Evolutionary conservation across 1,140 invertebrate species (phyloP).

Genomic region (Macrobrachium rosenbergii): DNA sequence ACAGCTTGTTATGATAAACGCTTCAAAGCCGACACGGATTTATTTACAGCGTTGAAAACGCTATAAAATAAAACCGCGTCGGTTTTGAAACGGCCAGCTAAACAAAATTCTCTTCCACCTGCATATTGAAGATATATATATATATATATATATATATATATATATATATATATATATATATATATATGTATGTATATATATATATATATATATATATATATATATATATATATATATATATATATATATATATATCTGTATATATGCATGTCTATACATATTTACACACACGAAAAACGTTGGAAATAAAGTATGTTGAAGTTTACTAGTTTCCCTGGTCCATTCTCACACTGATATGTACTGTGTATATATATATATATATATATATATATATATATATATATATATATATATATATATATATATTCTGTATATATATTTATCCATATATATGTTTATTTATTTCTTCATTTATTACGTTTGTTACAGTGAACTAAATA

Average conservation of each 20-base stretch:
- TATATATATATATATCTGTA: neutral
- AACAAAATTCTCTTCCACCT: too few species aligned
- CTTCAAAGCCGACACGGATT: too few species aligned
- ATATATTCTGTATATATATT: too few species aligned
- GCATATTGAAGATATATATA: neutral
- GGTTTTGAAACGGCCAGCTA: too few species aligned
- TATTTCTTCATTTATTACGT: too few species aligned
- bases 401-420: neutral
- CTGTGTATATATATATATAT: neutral
- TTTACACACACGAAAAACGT: neutral
- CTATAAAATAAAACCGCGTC: too few species aligned
- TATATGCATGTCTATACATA: neutral
- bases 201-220: neutral
- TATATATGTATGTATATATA: neutral
- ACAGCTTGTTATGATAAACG: too few species aligned
- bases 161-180: neutral
- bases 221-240: neutral
- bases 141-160: conserved; percentile 7
- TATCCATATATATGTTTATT: too few species aligned
- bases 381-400: conserved; percentile 1
- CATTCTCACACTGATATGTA: neutral
- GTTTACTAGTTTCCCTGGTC: too few species aligned
- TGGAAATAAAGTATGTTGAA: too few species aligned
- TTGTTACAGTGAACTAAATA: too few species aligned
- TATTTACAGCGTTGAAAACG: too few species aligned